phyloP scores from a whole-genome alignment of 2,797 vertebrate genomes.

The Lagodon rhomboides region DNA sequence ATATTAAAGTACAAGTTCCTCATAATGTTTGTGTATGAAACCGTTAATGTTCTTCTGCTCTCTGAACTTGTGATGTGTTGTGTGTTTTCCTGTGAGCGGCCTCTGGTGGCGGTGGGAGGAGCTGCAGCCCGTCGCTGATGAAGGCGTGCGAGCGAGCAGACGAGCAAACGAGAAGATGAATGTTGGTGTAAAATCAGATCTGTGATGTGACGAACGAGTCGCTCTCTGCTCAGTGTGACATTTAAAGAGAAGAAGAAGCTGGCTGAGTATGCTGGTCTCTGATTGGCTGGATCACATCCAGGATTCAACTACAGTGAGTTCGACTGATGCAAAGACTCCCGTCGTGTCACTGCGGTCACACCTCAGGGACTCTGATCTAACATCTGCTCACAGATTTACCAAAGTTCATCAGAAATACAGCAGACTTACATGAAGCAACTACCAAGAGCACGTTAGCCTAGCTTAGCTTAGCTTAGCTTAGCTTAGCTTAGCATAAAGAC shows the following conservation, averaged over 20 bases:
- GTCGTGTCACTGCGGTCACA: neutral
- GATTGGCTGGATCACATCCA: neutral
- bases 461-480: no score
- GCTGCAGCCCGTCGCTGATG: neutral
- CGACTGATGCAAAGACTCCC: no score
- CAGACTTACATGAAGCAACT: no score
- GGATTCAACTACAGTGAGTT: no score
- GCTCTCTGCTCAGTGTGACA: slow-evolving; percentile 22
- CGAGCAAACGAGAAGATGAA: slow-evolving; percentile 42
- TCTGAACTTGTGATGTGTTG: neutral
- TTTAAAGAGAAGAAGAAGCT: neutral
- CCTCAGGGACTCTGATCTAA: neutral
- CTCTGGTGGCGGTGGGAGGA: slow-evolving; percentile 18
- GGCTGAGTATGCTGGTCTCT: neutral
- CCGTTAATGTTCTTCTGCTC: neutral
- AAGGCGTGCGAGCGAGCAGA: neutral
- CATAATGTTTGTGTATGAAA: neutral
- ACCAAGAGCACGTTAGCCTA: no score
- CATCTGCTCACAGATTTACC: neutral
- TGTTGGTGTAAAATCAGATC: slow-evolving; percentile 8
- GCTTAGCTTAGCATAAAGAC: no score
- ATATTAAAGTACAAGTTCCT: neutral
- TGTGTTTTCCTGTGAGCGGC: neutral
- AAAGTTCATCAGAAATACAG: no score
- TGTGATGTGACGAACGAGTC: slow-evolving; percentile 35